Percentiles rank a stretch among this genome's conserved stretches.
Evolutionary conservation across 1,140 invertebrate genomes (phyloP).

Genomic region (Zaprionus lachaisei): DNA sequence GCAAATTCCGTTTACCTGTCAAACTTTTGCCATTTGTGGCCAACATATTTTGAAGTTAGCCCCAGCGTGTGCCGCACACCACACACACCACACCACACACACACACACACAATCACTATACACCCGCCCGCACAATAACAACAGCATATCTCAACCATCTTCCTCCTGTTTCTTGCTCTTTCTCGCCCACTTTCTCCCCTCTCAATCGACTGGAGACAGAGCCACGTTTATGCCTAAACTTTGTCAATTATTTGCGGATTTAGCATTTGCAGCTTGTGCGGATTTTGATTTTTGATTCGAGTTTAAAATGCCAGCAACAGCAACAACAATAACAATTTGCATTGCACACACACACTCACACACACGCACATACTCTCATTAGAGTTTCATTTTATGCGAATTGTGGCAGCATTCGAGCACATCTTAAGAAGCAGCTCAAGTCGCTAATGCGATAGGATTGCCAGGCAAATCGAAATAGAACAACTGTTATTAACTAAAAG

Average conservation of each 20-base stretch:
- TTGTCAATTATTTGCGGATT: conserved; percentile 82
- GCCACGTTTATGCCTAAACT: conserved; percentile 81
- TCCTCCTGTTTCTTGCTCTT: neutral
- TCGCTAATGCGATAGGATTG: neutral
- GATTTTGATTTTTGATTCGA: conserved; percentile 81
- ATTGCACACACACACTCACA: conserved; percentile 29
- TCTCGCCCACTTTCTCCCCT: conserved; percentile 22
- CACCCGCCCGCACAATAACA: conserved; percentile 13
- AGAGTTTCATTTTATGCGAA: conserved; percentile 33
- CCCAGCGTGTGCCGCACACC: conserved; percentile 51
- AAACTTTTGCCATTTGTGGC: conserved; percentile 81
- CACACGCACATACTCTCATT: conserved; percentile 21
- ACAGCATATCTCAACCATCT: conserved; percentile 5
- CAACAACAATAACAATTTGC: conserved; percentile 43
- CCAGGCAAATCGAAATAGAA: neutral
- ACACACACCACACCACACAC: conserved; percentile 26
- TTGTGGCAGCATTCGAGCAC: conserved; percentile 15
- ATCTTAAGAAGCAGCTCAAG: conserved; percentile 14
- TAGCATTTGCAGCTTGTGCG: conserved; percentile 80
- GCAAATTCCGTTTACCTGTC: conserved; percentile 79
- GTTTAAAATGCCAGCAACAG: conserved; percentile 65
- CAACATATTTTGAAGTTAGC: conserved; percentile 80
- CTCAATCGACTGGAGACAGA: conserved; percentile 57
- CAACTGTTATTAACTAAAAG: neutral
- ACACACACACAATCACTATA: conserved; percentile 5